Conservation (phyloP, 2,113 vertebrate genomes). For the Ammodytes dubius region DNA sequence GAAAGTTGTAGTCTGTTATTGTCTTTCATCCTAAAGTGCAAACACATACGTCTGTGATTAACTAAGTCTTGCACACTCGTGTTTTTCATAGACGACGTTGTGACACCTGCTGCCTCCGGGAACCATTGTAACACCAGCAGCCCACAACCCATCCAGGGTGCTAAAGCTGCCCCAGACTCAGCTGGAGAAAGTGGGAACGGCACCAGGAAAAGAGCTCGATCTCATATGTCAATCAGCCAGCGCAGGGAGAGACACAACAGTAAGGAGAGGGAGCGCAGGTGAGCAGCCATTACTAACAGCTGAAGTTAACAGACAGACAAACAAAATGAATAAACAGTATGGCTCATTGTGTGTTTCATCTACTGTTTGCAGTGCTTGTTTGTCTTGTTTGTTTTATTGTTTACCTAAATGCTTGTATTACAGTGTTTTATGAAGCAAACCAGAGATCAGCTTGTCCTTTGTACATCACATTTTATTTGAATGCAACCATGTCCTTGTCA, state of each 20-base stretch:
- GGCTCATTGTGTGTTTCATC: no score
- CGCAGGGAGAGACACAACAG: conserved; percentile 91
- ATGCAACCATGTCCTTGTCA: no score
- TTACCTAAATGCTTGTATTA: no score
- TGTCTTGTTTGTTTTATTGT: no score
- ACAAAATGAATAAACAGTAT: no score
- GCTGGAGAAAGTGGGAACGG: conserved; percentile 54
- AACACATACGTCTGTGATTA: background rate
- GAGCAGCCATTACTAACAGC: conserved; percentile 19
- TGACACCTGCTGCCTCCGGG: conserved; percentile 69
- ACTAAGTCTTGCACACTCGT: background rate
- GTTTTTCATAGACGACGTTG: conserved; percentile 76
- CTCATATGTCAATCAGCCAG: conserved; percentile 78
- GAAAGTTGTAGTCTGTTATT: background rate
- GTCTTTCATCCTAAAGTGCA: background rate
- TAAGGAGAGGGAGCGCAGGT: conserved; percentile 96
- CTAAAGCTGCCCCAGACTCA: conserved; percentile 69
- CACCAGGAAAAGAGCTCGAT: conserved; percentile 47
- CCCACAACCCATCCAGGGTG: conserved; percentile 65
- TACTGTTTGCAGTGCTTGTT: no score
- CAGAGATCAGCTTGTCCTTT: no score
- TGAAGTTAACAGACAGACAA: no score
- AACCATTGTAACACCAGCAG: conserved; percentile 72
- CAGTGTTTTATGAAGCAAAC: no score
- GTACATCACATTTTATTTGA: no score